Evolutionary conservation across 23 tunicate species (phyloP).

Genomic region (Aplidium turbinatum): DNA sequence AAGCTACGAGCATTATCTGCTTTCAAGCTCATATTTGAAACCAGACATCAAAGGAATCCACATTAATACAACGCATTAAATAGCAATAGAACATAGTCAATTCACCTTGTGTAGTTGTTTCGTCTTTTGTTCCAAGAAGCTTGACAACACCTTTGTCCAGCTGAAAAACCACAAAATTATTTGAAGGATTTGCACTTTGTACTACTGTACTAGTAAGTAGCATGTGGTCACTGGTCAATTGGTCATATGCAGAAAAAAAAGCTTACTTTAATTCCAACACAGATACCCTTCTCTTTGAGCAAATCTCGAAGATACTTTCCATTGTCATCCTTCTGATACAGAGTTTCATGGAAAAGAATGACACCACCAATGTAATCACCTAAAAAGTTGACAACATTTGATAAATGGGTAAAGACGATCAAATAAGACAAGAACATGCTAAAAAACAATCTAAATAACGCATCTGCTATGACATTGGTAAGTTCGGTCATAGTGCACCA

Average conservation of each 20-base stretch:
- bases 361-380: conserved; percentile 74
- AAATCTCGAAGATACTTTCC: conserved; percentile 51
- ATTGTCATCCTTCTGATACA: conserved; percentile 69
- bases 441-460: too few species aligned
- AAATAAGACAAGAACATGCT: too few species aligned
- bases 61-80: too few species aligned
- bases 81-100: too few species aligned
- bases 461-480: too few species aligned
- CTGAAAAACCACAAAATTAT: conserved; percentile 8
- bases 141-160: conserved; percentile 81
- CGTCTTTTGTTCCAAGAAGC: conserved; percentile 72
- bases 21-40: too few species aligned
- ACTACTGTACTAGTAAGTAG: background rate
- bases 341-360: conserved; percentile 74
- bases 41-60: too few species aligned
- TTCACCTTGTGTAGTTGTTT: conserved; percentile 68
- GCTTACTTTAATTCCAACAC: conserved; percentile 65
- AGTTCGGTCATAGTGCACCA: too few species aligned
- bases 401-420: too few species aligned
- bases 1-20: too few species aligned
- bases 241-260: background rate
- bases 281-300: conserved; percentile 53
- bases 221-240: background rate
- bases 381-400: conserved; percentile 2
- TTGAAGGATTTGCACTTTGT: too few species aligned